Evolutionary conservation across 2,797 vertebrate species (phyloP), one percentile per base, ranked within the genome.

Genomic region (Etheostoma nigrum): DNA sequence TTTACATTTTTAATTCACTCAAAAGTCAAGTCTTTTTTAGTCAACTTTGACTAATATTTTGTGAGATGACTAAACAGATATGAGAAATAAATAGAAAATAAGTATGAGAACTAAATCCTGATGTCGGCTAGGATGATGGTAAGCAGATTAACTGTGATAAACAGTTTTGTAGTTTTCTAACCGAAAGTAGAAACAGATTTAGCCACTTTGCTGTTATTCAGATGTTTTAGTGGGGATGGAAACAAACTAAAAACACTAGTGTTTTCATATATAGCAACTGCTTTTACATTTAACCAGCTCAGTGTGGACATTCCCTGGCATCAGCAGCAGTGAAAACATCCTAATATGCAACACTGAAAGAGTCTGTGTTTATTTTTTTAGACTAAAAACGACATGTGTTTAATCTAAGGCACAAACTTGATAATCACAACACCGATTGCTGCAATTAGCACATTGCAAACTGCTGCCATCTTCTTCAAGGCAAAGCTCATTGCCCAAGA

Each of bases 391-490:
- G 16, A 27, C 7, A 54, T 16, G 7, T 55, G 14, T 52, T 61
- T 12, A 11, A 61, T 61, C 11, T 11, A 4, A 36, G 54, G 23
- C 25, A 45, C 55, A 51, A 68, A 40, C 42, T 13, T 16, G 36
- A 64, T 21, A 44, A 71, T 18, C 25, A 16, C 36, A 6, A 27
- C 5, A 6, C 44, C 4, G 51, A 69, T 27, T 23, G 49, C n/a
- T 40, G 33, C 49, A 61, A 58, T 57, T 66, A 60, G 33, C 54
- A 59, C 16, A 16, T 58, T 33, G 10, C 16, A 45, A 45, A 52
- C 62, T 19, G 23, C 1, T 7, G 12, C 45, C 15, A n/a, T 36
- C 10, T 51, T 51, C 12, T 0, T 62, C 1, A 4, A 44, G 27
- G 40, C 3, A 11, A 40, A 40, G 36, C 36, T 40, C 36, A 40